Evolutionary conservation across 2,888 invertebrate species (phyloP).

Genomic region (Campopleginae sp.): DNA sequence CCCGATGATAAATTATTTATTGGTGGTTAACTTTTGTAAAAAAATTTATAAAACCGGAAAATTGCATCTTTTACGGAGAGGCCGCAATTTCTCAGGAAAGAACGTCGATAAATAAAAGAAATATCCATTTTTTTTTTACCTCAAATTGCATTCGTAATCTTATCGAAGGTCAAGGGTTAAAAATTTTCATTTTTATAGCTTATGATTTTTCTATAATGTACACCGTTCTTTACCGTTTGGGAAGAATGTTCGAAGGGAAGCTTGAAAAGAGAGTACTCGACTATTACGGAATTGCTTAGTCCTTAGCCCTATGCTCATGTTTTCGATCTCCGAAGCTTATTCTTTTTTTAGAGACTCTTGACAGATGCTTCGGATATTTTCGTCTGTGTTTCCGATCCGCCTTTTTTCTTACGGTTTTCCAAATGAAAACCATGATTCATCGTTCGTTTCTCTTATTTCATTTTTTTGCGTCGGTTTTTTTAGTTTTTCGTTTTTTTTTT

Average conservation of each 20-base stretch:
- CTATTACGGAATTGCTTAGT: slow-evolving; percentile 22
- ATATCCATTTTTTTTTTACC: slow-evolving; percentile 23
- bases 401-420: slow-evolving; percentile 23
- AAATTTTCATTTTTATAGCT: slow-evolving; percentile 48
- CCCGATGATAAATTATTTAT: slow-evolving; percentile 57
- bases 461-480: slow-evolving; percentile 10
- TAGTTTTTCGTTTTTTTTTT: background rate
- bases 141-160: slow-evolving; percentile 6
- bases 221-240: slow-evolving; percentile 1
- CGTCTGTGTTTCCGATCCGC: background rate
- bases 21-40: background rate
- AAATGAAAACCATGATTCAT: slow-evolving; percentile 37
- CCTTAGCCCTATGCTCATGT: slow-evolving; percentile 14
- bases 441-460: background rate
- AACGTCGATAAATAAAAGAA: background rate
- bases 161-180: slow-evolving; percentile 44
- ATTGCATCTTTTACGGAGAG: background rate
- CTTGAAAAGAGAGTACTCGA: slow-evolving; percentile 16
- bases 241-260: background rate
- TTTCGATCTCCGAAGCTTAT: slow-evolving; percentile 22
- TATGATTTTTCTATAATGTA: background rate
- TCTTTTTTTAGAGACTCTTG: slow-evolving; percentile 29
- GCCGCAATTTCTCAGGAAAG: background rate
- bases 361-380: slow-evolving; percentile 53
- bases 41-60: slow-evolving; percentile 38